Base-by-base conservation (phyloP, 2,888 invertebrate genomes). In the Drosophila diplacantha region DNA sequence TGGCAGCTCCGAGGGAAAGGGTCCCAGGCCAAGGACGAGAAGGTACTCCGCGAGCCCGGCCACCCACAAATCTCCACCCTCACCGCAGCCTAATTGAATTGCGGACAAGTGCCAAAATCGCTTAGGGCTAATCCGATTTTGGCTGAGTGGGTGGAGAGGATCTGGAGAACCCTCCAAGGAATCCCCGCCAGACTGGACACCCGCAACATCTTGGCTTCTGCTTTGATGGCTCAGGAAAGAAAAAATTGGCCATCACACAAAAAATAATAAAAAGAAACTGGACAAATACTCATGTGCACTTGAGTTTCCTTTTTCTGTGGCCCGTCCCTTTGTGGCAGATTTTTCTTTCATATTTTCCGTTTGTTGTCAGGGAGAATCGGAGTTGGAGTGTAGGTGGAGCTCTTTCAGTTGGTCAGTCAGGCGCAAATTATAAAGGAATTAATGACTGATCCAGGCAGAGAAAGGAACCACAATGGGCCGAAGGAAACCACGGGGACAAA, bases 101-200 rank as follows among this genome's bases (percentile, higher is more conserved):
- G 81, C 63, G 76, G 73, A 76, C 75, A 72, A 84, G 84, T 83
- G 84, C 71, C 75, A 81, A 85, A 85, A 83, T 83, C 81, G 80
- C 70, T 84, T 76, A 74, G 70, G 75, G 74, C 76, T 87, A 87
- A 87, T 85, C 87, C 83, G 87, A 86, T 87, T 81, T 87, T 50
- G 66, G 60, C 16, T n/a, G 31, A 81, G 85, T 54, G 66, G 58
- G 26, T 20, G 38, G 14, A 20, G 54, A 7, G 55, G 31, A 34
- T 16, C 29, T 47, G 35, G 34, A 47, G 54, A 63, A 62, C 55
- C 34, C 60, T 53, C 67, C 46, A 66, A 69, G 58, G 49, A 56
- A 64, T 41, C 60, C 38, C 43, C 29, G 38, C 70, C 64, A 53
- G 59, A 63, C 54, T 75, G 78, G 75, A 77, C 71, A 81, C 81